phyloP scores from a whole-genome alignment of 2,113 vertebrate species.

The Gavialis gangeticus region DNA sequence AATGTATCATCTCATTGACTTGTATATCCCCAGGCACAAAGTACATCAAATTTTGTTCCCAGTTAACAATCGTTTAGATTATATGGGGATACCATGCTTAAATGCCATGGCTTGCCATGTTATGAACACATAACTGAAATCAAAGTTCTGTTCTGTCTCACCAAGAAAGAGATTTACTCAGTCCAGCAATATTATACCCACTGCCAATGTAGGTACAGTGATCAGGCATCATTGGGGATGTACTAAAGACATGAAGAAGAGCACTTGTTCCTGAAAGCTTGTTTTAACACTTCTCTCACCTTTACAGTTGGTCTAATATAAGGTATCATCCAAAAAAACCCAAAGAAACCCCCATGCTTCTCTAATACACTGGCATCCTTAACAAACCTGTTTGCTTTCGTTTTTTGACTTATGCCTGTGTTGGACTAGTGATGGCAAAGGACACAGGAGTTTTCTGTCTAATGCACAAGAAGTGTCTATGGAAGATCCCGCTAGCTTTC shows the following conservation, averaged over 20 bases:
- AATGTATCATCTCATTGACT: neutral
- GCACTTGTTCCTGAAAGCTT: neutral
- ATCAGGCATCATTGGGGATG: neutral
- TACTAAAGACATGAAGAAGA: neutral
- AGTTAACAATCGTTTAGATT: neutral
- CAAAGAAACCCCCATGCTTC: too few relatives aligned
- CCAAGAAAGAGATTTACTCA: neutral
- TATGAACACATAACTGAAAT: neutral
- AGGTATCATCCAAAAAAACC: too few relatives aligned
- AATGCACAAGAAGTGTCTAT: too few relatives aligned
- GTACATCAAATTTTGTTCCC: neutral
- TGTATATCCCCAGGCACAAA: neutral
- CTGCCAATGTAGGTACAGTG: neutral
- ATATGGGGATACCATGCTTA: neutral
- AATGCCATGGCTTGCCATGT: neutral
- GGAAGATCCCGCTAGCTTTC: too few relatives aligned
- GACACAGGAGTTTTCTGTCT: too few relatives aligned
- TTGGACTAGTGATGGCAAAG: too few relatives aligned
- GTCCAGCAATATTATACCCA: neutral
- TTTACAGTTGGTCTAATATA: too few relatives aligned
- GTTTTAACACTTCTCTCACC: too few relatives aligned
- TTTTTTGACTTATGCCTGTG: neutral
- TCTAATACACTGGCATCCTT: too few relatives aligned
- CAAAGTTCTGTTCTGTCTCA: neutral
- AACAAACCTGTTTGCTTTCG: neutral